Percentiles rank a stretch among this genome's conserved stretches.
phyloP scores from a whole-genome alignment of 2,888 invertebrate species.

The Oligia strigilis region DNA sequence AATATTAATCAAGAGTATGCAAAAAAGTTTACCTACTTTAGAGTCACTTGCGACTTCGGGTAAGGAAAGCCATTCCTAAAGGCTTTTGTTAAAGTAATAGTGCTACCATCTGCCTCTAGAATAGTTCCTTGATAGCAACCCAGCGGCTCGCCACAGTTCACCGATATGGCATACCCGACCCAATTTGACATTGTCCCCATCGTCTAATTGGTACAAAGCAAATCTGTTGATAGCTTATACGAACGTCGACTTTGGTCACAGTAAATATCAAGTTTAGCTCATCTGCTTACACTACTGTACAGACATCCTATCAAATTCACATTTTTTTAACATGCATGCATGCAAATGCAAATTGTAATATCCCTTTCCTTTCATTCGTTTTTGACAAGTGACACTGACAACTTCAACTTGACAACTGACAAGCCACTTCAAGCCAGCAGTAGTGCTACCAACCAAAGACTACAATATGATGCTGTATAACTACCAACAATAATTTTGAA shows the following conservation, averaged over 20 bases:
- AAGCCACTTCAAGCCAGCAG: no score
- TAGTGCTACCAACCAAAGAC: no score
- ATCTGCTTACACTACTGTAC: slow-evolving; percentile 38
- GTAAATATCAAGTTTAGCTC: slow-evolving; percentile 17
- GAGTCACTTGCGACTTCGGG: slow-evolving; percentile 87
- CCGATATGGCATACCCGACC: slow-evolving; percentile 95
- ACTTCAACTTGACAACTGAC: no score
- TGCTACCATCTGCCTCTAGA: slow-evolving; percentile 92
- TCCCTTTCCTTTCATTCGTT: no score
- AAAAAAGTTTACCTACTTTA: slow-evolving; percentile 80
- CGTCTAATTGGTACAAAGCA: slow-evolving; percentile 14
- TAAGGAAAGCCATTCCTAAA: slow-evolving; percentile 94
- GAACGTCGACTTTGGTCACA: slow-evolving; percentile 3
- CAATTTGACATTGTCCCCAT: slow-evolving; percentile 89
- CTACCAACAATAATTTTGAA: no score
- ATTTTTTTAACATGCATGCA: slow-evolving; percentile 2
- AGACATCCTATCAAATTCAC: slow-evolving; percentile 4
- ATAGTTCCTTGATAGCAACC: slow-evolving; percentile 96
- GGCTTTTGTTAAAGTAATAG: slow-evolving; percentile 94
- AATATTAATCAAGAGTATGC: not conserved
- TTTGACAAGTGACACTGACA: no score
- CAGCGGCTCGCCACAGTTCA: slow-evolving; percentile 94
- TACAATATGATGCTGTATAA: no score
- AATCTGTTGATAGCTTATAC: slow-evolving; percentile 2
- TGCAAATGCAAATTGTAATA: not conserved